Evolutionary conservation across 2,113 vertebrate species (phyloP).

Genomic region (Aphyosemion australe): DNA sequence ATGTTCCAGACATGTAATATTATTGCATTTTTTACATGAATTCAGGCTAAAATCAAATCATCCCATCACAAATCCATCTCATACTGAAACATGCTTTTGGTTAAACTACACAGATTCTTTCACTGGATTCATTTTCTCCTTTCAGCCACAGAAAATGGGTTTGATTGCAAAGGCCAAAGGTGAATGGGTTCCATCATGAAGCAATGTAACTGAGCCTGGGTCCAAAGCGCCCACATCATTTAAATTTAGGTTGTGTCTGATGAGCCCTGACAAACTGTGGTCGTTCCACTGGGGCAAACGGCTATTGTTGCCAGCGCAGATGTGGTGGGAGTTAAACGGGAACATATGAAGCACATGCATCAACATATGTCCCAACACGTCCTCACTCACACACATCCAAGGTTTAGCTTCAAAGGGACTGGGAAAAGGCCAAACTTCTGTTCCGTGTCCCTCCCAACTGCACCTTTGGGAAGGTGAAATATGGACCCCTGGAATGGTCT

Average conservation of each 20-base stretch:
- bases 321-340: slow-evolving; percentile 68
- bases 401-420: slow-evolving; percentile 53
- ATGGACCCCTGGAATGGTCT: slow-evolving; percentile 57
- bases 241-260: slow-evolving; percentile 59
- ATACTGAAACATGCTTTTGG: background rate
- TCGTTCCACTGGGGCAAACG: slow-evolving; percentile 48
- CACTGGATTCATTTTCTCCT: slow-evolving; percentile 7
- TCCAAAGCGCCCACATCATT: slow-evolving; percentile 61
- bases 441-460: slow-evolving; percentile 52
- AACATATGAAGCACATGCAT: slow-evolving; percentile 51
- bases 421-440: slow-evolving; percentile 53
- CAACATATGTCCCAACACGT: slow-evolving; percentile 12
- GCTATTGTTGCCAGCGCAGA: slow-evolving; percentile 65
- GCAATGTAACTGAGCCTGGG: slow-evolving; percentile 30
- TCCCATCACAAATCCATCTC: slow-evolving; percentile 25
- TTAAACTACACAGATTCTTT: slow-evolving; percentile 18
- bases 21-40: too few species aligned
- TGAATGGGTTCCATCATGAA: slow-evolving; percentile 42
- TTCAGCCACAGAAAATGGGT: slow-evolving; percentile 32
- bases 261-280: slow-evolving; percentile 71
- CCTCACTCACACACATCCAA: slow-evolving; percentile 17
- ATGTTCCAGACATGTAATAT: too few species aligned
- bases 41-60: background rate
- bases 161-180: slow-evolving; percentile 51
- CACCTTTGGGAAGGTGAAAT: slow-evolving; percentile 53